Percentiles rank a stretch among this genome's conserved stretches.
Conservation (phyloP, 1,140 invertebrate genomes). For the Ceratina calcarata region DNA sequence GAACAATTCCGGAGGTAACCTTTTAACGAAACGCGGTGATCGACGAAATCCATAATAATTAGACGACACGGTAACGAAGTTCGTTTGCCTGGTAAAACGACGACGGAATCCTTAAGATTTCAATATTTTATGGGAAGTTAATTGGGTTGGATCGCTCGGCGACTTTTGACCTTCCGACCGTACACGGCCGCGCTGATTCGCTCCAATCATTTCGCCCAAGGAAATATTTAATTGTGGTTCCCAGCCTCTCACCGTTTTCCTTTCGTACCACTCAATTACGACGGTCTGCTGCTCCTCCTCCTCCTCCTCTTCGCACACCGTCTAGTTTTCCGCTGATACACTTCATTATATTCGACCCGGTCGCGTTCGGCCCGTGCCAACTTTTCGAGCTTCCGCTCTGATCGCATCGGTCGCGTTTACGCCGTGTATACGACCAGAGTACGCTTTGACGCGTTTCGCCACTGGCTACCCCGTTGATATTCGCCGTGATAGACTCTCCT, state of each 20-base stretch:
- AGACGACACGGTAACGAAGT: constrained; percentile 34
- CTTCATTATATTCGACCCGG: not conserved
- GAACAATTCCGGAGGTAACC: too few relatives aligned
- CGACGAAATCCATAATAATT: constrained; percentile 21
- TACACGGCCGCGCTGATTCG: constrained; percentile 10
- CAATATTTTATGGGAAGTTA: constrained; percentile 27
- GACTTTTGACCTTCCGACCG: constrained; percentile 34
- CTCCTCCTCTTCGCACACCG: too few relatives aligned
- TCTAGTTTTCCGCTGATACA: not conserved
- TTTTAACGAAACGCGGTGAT: not conserved
- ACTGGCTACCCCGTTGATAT: constrained; percentile 10
- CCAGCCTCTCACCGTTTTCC: not conserved
- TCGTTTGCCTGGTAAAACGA: not conserved
- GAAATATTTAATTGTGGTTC: constrained; percentile 42
- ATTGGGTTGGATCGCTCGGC: constrained; percentile 26
- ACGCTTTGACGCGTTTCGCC: too few relatives aligned
- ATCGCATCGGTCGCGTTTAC: not conserved
- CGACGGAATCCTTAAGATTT: too few relatives aligned
- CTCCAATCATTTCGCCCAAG: not conserved
- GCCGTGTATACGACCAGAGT: too few relatives aligned
- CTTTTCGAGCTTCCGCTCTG: not conserved
- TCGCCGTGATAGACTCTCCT: not conserved
- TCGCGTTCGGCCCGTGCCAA: not conserved
- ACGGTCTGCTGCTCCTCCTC: too few relatives aligned
- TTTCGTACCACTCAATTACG: constrained; percentile 38